Percentiles rank a stretch among this genome's conserved stretches.
These are phyloP conservation scores for Epicampocera succincta DNA, from an alignment of 2,888 invertebrate genomes.

Conservation along the genomic window DNA sequence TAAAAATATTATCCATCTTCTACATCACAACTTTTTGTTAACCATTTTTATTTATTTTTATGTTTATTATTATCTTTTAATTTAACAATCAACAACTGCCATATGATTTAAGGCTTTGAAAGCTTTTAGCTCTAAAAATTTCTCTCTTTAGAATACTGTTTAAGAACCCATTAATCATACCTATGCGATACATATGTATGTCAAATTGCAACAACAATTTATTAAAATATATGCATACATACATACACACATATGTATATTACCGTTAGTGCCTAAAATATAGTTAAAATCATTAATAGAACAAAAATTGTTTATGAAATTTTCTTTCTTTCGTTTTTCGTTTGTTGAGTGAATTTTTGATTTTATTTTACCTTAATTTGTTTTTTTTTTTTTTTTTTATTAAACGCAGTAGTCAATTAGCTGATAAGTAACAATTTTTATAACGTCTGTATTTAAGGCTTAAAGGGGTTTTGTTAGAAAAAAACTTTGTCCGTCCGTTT, in stretches of 20 bases:
- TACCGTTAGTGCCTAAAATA: constrained; percentile 69
- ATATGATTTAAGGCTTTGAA: constrained; percentile 58
- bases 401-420: constrained; percentile 61
- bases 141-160: constrained; percentile 32
- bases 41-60: background rate
- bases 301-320: constrained; percentile 23
- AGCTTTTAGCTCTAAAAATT: constrained; percentile 47
- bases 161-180: background rate
- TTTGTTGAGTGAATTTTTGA: constrained; percentile 23
- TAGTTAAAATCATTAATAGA: constrained; percentile 29
- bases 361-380: too few species aligned
- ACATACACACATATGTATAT: too few species aligned
- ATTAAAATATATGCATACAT: too few species aligned
- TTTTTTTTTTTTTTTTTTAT: constrained; percentile 21
- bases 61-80: constrained; percentile 22
- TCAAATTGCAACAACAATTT: constrained; percentile 14
- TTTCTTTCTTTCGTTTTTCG: constrained; percentile 17
- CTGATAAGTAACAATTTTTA: constrained; percentile 1
- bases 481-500: background rate
- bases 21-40: constrained; percentile 47
- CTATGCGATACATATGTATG: too few species aligned
- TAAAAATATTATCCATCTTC: background rate
- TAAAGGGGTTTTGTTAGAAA: too few species aligned
- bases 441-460: too few species aligned
- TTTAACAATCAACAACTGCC: constrained; percentile 54